phyloP scores from a whole-genome alignment of 2,797 vertebrate species.

The Scolopax rusticola region DNA sequence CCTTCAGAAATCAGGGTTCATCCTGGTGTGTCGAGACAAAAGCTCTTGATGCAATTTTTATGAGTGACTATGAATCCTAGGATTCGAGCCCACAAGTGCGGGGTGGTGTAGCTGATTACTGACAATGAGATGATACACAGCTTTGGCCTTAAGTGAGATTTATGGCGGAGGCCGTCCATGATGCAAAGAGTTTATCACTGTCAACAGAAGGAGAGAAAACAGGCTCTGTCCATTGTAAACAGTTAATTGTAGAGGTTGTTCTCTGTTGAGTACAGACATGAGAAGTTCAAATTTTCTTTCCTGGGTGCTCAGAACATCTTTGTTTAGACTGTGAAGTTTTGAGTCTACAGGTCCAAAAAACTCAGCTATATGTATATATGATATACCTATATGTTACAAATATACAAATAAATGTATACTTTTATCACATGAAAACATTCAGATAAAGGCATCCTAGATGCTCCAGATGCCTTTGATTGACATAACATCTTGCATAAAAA shows the following conservation, averaged over 20 bases:
- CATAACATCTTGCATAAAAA: background rate
- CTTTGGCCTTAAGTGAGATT: slow-evolving; percentile 42
- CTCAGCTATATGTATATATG: background rate
- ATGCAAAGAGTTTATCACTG: slow-evolving; percentile 55
- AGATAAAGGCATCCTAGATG: background rate
- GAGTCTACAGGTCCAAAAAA: background rate
- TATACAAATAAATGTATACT: background rate
- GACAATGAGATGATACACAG: background rate
- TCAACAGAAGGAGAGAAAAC: slow-evolving; percentile 45
- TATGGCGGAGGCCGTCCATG: slow-evolving; percentile 5
- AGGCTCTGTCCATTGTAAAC: slow-evolving; percentile 33
- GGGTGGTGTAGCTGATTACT: background rate
- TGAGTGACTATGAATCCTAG: background rate
- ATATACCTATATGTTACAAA: background rate
- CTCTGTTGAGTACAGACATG: background rate
- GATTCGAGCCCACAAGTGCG: fast-evolving
- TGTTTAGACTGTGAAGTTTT: background rate
- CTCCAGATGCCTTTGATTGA: background rate
- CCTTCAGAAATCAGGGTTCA: background rate
- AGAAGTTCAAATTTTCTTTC: background rate
- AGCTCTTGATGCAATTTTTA: background rate
- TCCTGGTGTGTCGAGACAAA: background rate
- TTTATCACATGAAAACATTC: background rate
- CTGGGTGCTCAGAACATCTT: background rate
- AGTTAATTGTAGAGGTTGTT: slow-evolving; percentile 38